phyloP scores from a whole-genome alignment of 2,113 vertebrate species.

The Halichoerus grypus region DNA sequence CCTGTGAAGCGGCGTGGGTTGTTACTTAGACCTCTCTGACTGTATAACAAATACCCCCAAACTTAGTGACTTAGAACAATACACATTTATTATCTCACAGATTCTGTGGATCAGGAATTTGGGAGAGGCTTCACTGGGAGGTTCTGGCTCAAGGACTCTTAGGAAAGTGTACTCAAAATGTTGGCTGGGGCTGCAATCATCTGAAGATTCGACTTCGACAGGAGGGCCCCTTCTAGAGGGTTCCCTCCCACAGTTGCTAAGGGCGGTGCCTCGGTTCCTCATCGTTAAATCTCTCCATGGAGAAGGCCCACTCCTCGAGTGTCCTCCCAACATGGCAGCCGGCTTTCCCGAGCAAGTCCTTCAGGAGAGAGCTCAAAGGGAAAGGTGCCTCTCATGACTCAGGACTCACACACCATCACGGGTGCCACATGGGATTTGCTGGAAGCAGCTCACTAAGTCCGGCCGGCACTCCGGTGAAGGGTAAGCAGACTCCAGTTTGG shows the following conservation, averaged over 20 bases:
- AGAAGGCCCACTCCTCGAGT: neutral
- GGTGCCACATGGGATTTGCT: neutral
- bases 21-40: neutral
- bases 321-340: neutral
- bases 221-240: neutral
- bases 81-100: neutral
- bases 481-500: neutral
- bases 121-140: neutral
- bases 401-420: neutral
- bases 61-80: neutral
- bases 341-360: neutral
- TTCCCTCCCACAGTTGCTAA: neutral
- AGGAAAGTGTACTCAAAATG: neutral
- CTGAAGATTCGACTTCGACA: neutral
- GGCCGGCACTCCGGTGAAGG: too few relatives aligned
- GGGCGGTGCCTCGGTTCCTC: rapidly evolving
- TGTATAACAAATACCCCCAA: neutral
- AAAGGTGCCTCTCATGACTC: neutral
- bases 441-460: neutral
- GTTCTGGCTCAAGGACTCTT: neutral
- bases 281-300: neutral
- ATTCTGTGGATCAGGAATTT: neutral
- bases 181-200: neutral
- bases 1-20: neutral
- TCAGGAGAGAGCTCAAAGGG: neutral